Percentiles rank a stretch among this genome's conserved stretches.
Evolutionary conservation across 2,888 invertebrate species (phyloP).

Genomic region (Iselma pallidipennis): DNA sequence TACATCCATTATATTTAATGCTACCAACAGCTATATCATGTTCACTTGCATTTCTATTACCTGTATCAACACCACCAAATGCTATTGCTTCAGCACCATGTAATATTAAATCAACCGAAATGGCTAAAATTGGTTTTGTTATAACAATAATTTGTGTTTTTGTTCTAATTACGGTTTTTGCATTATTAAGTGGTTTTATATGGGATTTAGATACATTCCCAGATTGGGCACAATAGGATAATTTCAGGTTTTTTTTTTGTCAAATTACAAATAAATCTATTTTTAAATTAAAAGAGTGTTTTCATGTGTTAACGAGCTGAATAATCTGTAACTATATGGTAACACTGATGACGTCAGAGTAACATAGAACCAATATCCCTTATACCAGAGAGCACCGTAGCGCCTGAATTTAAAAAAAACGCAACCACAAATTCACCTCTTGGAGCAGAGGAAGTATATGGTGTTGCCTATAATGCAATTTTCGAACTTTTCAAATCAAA

Average conservation of each 20-base stretch:
- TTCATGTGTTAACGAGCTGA: too few species aligned
- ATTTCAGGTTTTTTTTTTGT: not conserved
- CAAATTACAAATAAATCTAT: too few species aligned
- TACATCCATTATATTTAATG: conserved; percentile 89
- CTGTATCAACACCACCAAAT: conserved; percentile 92
- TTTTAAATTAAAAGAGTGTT: too few species aligned
- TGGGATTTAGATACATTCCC: conserved; percentile 63
- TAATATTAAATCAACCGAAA: conserved; percentile 74
- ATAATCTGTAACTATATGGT: too few species aligned
- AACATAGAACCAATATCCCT: too few species aligned
- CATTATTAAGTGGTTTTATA: conserved; percentile 71
- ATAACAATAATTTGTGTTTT: conserved; percentile 75
- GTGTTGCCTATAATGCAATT: too few species aligned
- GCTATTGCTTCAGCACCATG: conserved; percentile 85
- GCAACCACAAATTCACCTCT: too few species aligned
- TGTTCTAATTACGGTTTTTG: conserved; percentile 70
- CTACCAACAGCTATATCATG: conserved; percentile 85
- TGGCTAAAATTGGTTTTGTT: conserved; percentile 67
- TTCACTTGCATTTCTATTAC: conserved; percentile 89
- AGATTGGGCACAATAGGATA: conserved; percentile 11
- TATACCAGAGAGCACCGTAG: too few species aligned
- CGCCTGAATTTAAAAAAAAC: too few species aligned
- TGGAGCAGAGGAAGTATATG: too few species aligned
- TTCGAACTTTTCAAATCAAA: too few species aligned
- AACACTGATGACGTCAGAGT: too few species aligned